Evolutionary conservation across 2,888 invertebrate genomes (phyloP), one percentile per base, ranked within the genome.

Genomic region (Apamea monoglypha): DNA sequence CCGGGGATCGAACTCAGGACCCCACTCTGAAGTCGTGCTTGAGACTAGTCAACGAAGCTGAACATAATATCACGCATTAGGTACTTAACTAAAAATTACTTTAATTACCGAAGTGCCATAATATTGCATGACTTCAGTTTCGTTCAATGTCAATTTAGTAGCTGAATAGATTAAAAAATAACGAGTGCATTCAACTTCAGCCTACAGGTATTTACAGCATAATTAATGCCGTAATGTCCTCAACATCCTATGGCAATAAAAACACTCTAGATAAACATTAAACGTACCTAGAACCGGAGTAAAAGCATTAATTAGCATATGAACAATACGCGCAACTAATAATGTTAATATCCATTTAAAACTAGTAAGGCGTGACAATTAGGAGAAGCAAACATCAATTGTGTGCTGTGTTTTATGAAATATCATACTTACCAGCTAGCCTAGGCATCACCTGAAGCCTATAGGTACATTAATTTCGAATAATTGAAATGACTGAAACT

Each of bases 251-350:
- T 16, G 32, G 64, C 50, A 53, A 68, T 76, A 67, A 82, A 84
- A 75, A 75, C 64, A 25, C 29, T 66, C 25, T 69, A 75, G 64
- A 69, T 70, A 73, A 81, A 85, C 36, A 82, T 32, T 0, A 14
- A 63, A 76, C 61, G n/a, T 59, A 69, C n/a, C 21, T 69, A 67
- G 50, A 21, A 44, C 29, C 50, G 61, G 47, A 75, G 70, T 74
- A 72, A 83, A 74, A 69, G 72, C 74, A 73, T 66, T 80, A 79
- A 83, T 83, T 87, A 87, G 76, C 87, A 83, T 82, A 36, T 4
- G 50, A 12, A 86, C 84, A 86, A 87, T 80, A 40, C 8, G 78
- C 75, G 80, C 12, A 77, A 70, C 76, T 80, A 80, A 84, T 81
- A 74, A 70, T 63, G 72, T 71, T 68, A 72, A 81, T 67, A 64